Evolutionary conservation across 2,888 invertebrate genomes (phyloP), one percentile per base, ranked within the genome.

Genomic region (Vanessa cardui): DNA sequence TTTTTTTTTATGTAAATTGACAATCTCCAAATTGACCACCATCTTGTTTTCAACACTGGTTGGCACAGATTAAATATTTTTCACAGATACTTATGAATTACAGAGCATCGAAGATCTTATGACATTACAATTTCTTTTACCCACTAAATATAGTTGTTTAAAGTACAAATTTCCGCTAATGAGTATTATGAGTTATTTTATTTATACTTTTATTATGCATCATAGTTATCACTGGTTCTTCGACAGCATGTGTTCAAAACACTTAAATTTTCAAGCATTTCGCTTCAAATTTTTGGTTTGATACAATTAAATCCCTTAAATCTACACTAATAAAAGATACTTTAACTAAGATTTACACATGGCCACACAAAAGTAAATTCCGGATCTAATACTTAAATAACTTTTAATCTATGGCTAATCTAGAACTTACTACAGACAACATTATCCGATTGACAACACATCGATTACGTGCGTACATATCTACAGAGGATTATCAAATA

Each of bases 231-330:
- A 89, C 89, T 87, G 88, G 83, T 83, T 70, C 58, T 84, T 83
- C 80, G 78, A 82, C 83, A 79, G 77, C 77, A 74, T 78, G 92
- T 92, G 92, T 92, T 92, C 87, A 88, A 86, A 92, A 92, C 92
- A 92, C 92, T 80, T 83, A 85, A 89, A 91, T 91, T 92, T 92
- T 90, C 91, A 92, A 92, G 92, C 92, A 87, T 88, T 84, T 79
- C 87, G 92, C 92, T 92, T 90, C 80, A 86, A 87, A 87, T 92
- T 91, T 92, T 92, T 92, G 92, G 92, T 86, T 92, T 90, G 85
- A 88, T 87, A 89, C 85, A 87, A 56, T 89, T 83, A 83, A 80
- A 79, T 84, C 81, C 80, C 85, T 88, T 88, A 87, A 72, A 69
- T 78, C 83, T 88, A 84, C 77, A 79, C 77, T 81, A 82, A 77